phyloP scores from a whole-genome alignment of 2,888 invertebrate species.

The Cryptops parisi region DNA sequence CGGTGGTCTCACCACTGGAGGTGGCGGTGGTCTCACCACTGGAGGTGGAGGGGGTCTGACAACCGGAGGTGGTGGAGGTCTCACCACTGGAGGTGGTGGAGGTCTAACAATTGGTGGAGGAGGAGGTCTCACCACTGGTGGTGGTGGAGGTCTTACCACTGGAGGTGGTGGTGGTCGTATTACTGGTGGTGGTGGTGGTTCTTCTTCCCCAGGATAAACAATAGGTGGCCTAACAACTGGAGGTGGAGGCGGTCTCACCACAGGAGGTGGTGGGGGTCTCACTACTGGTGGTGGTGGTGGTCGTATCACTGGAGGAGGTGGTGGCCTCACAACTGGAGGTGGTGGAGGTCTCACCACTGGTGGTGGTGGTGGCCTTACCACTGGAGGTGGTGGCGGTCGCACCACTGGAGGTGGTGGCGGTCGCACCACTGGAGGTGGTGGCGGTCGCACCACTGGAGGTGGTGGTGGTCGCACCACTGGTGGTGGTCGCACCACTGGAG shows the following conservation, averaged over 20 bases:
- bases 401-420: no score
- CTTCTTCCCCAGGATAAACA: no score
- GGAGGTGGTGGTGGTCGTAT: slow-evolving; percentile 7
- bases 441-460: no score
- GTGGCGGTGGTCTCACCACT: background rate
- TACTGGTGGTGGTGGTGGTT: slow-evolving; percentile 7
- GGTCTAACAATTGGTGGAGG: background rate
- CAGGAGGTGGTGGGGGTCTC: no score
- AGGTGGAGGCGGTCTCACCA: no score
- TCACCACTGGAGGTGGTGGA: background rate
- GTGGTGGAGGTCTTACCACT: background rate
- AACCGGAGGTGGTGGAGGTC: background rate
- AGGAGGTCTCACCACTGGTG: background rate
- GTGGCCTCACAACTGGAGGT: background rate
- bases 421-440: no score
- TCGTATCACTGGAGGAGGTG: background rate
- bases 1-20: no score
- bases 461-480: background rate
- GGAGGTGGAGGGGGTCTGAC: background rate
- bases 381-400: no score
- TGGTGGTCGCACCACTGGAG: no score
- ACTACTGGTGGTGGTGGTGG: background rate
- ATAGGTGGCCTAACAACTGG: no score
- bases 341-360: no score
- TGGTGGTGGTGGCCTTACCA: no score